Evolutionary conservation across 1,140 invertebrate species (phyloP).

Genomic region (Zophobas morio): DNA sequence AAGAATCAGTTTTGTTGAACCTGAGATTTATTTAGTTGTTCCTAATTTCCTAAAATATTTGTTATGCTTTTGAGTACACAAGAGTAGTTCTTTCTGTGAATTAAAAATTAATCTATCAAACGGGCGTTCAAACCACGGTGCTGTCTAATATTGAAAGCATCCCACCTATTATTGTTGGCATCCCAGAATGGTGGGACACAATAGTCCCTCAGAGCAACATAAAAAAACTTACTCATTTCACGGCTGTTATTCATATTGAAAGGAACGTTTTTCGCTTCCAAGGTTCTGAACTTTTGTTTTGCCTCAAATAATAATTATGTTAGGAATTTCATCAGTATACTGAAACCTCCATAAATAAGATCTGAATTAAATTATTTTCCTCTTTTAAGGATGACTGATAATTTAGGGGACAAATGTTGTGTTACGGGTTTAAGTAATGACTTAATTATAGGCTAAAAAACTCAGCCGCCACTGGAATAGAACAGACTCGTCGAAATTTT

Average conservation of each 20-base stretch:
- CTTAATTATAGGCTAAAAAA: slow-evolving; percentile 35
- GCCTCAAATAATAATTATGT: slow-evolving; percentile 34
- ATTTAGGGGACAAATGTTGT: neutral
- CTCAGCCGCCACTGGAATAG: slow-evolving; percentile 31
- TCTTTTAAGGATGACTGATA: neutral
- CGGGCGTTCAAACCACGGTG: slow-evolving; percentile 19
- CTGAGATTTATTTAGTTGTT: neutral
- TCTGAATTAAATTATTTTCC: neutral
- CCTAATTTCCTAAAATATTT: slow-evolving; percentile 4
- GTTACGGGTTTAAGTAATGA: slow-evolving; percentile 2
- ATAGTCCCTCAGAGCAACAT: slow-evolving; percentile 37
- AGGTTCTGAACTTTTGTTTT: slow-evolving; percentile 48
- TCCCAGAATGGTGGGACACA: slow-evolving; percentile 45
- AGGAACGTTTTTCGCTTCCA: slow-evolving; percentile 44
- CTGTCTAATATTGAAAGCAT: slow-evolving; percentile 28
- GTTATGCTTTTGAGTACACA: neutral
- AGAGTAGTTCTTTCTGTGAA: slow-evolving; percentile 11
- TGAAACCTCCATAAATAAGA: too few relatives aligned
- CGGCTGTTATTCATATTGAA: slow-evolving; percentile 55
- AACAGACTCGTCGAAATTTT: slow-evolving; percentile 41
- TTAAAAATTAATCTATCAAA: slow-evolving; percentile 46
- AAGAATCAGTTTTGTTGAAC: neutral
- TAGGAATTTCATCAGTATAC: slow-evolving; percentile 8
- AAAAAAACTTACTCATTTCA: slow-evolving; percentile 56
- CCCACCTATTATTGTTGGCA: slow-evolving; percentile 49